Conservation (phyloP, 2,888 invertebrate genomes). For the Drosophila atripex region DNA sequence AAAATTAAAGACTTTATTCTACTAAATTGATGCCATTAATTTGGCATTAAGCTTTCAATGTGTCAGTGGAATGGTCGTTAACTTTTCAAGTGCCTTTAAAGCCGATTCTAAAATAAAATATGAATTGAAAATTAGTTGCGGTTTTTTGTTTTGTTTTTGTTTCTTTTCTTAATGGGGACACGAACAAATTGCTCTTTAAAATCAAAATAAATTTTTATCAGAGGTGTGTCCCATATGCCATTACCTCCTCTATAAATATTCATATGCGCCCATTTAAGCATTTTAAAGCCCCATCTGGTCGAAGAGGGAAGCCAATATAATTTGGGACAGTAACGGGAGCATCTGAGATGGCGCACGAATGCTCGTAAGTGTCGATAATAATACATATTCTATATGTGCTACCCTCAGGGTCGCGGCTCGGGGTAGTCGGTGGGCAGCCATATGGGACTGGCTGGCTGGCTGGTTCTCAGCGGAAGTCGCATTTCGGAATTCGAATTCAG, state of each 20-base stretch:
- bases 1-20: constrained; percentile 2
- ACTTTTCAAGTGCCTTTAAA: constrained; percentile 10
- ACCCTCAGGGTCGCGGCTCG: constrained; percentile 13
- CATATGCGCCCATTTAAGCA: constrained; percentile 5
- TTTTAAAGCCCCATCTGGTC: constrained; percentile 29
- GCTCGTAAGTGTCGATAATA: constrained; percentile 24
- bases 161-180: neutral
- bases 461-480: constrained; percentile 56
- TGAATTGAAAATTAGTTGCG: neutral
- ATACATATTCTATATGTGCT: constrained; percentile 6
- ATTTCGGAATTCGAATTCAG: constrained; percentile 19
- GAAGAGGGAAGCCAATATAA: constrained; percentile 25
- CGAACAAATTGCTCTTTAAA: neutral
- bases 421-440: neutral
- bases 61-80: constrained; percentile 9
- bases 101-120: constrained; percentile 17
- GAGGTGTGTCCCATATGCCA: constrained; percentile 28
- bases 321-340: constrained; percentile 37
- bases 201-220: constrained; percentile 3
- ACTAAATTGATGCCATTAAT: constrained; percentile 6
- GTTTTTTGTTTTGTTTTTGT: neutral
- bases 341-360: constrained; percentile 24
- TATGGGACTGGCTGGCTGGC: constrained; percentile 8
- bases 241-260: constrained; percentile 23
- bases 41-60: constrained; percentile 15